Conservation (phyloP, 2,888 invertebrate genomes). For the Augochlorella aurata region DNA sequence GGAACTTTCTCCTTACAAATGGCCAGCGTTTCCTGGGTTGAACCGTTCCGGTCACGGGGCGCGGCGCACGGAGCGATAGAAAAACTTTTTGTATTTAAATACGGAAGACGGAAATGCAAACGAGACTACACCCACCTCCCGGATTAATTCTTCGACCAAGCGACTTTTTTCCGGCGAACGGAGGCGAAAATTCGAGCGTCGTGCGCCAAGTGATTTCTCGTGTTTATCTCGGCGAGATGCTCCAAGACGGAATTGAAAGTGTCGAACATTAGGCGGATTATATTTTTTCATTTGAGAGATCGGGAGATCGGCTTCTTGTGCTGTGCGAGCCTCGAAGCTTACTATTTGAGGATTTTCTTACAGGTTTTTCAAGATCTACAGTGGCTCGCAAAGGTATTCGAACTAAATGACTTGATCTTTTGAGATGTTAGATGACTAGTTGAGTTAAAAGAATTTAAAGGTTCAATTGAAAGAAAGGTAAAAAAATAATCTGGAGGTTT, state of each 20-base stretch:
- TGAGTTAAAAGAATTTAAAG: no score
- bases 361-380: no score
- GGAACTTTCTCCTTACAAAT: slow-evolving; percentile 52
- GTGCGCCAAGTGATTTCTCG: slow-evolving; percentile 1
- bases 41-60: slow-evolving; percentile 20
- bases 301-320: no score
- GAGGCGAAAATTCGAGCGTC: slow-evolving; percentile 30
- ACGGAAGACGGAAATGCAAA: slow-evolving; percentile 40
- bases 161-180: not conserved
- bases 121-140: slow-evolving; percentile 8
- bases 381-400: no score
- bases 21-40: slow-evolving; percentile 33
- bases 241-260: not conserved
- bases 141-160: slow-evolving; percentile 10
- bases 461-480: no score
- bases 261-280: not conserved
- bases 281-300: not conserved
- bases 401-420: no score
- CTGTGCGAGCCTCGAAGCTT: not conserved
- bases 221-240: slow-evolving; percentile 14
- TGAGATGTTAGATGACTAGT: no score
- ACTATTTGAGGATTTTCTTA: not conserved
- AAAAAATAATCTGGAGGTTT: no score
- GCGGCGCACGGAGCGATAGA: not conserved
- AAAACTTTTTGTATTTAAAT: slow-evolving; percentile 44